Percentiles rank a stretch among this genome's conserved stretches.
phyloP scores from a whole-genome alignment of 2,113 vertebrate genomes.

The Pachycephala philippinensis region DNA sequence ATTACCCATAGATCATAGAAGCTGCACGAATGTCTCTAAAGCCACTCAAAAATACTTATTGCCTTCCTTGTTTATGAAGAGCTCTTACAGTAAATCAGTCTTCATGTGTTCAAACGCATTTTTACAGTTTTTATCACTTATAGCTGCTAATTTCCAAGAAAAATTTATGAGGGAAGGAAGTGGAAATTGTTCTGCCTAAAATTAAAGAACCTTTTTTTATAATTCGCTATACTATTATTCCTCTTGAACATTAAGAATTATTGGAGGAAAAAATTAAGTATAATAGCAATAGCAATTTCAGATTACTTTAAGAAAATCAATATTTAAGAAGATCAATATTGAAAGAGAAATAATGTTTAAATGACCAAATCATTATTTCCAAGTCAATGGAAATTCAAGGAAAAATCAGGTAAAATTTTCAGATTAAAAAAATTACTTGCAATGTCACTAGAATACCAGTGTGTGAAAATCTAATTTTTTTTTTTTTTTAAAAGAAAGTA shows the following conservation, averaged over 20 bases:
- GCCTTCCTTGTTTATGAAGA: neutral
- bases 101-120: neutral
- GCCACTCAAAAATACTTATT: neutral
- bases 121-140: neutral
- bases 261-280: neutral
- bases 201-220: slow-evolving; percentile 8
- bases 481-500: too few relatives aligned
- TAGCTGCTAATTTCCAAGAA: neutral
- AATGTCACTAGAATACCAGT: neutral
- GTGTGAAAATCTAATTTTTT: neutral
- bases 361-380: neutral
- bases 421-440: neutral
- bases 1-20: neutral
- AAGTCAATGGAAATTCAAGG: neutral
- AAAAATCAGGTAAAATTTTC: neutral
- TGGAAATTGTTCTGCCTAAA: neutral
- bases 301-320: neutral
- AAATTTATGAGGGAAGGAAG: neutral
- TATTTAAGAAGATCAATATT: neutral
- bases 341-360: neutral
- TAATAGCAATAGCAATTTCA: neutral
- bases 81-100: neutral
- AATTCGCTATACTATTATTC: slow-evolving; percentile 20
- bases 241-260: slow-evolving; percentile 29
- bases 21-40: neutral